Evolutionary conservation across 2,888 invertebrate species (phyloP).

Genomic region (Drosophila paranaensis): DNA sequence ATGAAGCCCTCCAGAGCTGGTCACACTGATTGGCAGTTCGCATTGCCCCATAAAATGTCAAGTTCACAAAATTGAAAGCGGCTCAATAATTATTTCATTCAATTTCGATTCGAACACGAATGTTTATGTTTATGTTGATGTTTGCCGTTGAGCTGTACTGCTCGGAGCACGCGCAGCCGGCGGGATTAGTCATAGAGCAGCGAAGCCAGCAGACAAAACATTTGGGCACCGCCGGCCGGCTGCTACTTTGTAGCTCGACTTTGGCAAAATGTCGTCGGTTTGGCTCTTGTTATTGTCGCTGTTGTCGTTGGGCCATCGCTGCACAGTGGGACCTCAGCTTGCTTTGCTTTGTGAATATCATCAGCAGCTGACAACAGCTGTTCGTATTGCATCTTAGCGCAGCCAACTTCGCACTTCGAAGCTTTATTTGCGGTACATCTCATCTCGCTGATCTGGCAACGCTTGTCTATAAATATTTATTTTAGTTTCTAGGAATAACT

Average conservation of each 20-base stretch:
- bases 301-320: slow-evolving; percentile 50
- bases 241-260: slow-evolving; percentile 16
- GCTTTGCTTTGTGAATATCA: too few species aligned
- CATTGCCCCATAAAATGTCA: slow-evolving; percentile 71
- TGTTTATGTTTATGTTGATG: slow-evolving; percentile 57
- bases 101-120: slow-evolving; percentile 70
- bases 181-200: slow-evolving; percentile 67
- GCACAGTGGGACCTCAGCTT: too few species aligned
- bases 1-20: too few species aligned
- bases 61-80: slow-evolving; percentile 65
- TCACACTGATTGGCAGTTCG: slow-evolving; percentile 8
- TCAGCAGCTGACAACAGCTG: too few species aligned
- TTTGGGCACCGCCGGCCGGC: slow-evolving; percentile 66
- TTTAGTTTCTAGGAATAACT: too few species aligned
- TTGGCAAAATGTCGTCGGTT: slow-evolving; percentile 63
- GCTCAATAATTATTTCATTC: slow-evolving; percentile 75
- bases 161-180: slow-evolving; percentile 27
- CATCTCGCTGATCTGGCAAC: too few species aligned
- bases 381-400: too few species aligned
- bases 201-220: slow-evolving; percentile 12
- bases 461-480: too few species aligned
- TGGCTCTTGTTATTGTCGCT: slow-evolving; percentile 31
- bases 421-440: too few species aligned
- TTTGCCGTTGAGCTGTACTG: slow-evolving; percentile 48
- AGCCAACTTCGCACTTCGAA: too few species aligned